Evolutionary conservation across 37 sponge, comb jelly and placozoan genomes (phyloP), one percentile per base, ranked within the genome.

Genomic region (Diacarnus erythraeanus): DNA sequence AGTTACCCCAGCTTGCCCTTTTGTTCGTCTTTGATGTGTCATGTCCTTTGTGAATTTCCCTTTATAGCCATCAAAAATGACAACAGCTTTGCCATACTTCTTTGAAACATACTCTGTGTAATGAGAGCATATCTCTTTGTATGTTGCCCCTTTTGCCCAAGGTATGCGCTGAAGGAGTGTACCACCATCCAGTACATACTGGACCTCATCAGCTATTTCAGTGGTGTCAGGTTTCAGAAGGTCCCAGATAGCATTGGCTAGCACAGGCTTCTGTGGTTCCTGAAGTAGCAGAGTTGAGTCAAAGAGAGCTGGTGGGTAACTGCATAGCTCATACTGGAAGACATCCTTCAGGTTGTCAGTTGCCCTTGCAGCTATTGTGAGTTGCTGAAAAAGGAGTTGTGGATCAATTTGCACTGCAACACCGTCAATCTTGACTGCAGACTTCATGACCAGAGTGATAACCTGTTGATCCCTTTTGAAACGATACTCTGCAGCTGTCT

Each of bases 21-120:
- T 67, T 26, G 34, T 36, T 67, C 69, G 35, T 67, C 69, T 67
- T 18, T 18, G 36, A 67, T 67, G 69, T 31, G 35, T 2, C 34
- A 33, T 67, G 69, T 67, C 65, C 30, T 64, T 5, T 64, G 65
- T 26, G 25, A 36, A 67, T 67, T 26, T 29, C 20, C 6, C 29
- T 35, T 64, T 47, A 75, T 75, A 83, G 27, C 84, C 84, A 83
- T 75, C 76, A 83, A 83, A 83, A 26, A 65, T 77, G 27, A 83
- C 76, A 75, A 74, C 57, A 27, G 69, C 76, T 64, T 65, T 17
- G 23, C 84, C 76, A 65, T 65, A 75, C 76, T 83, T 60, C 27
- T 60, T 41, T 59, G 73, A 22, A 8, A 71, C 73, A 37, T 73
- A 73, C 61, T 71, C 63, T 44, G 82, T 82, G 65, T 59, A 82